phyloP scores from a whole-genome alignment of 1,140 invertebrate species.

The Steinernema feltiae region DNA sequence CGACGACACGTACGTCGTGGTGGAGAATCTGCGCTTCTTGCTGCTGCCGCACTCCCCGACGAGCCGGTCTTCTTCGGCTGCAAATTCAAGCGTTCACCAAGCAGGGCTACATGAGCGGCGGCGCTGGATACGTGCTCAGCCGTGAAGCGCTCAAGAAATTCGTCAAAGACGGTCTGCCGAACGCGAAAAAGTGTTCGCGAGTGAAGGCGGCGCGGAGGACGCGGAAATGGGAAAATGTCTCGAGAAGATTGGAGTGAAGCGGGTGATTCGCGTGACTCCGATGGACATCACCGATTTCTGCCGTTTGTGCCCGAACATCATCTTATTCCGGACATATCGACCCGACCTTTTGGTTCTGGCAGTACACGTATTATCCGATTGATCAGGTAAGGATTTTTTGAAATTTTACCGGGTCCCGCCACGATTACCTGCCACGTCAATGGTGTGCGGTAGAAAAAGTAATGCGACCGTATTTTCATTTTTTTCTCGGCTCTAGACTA shows the following conservation, averaged over 20 bases:
- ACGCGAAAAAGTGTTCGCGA: conserved; percentile 67
- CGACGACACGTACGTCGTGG: conserved; percentile 48
- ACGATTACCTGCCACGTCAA: no score
- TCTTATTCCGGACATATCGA: background rate
- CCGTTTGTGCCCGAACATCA: background rate
- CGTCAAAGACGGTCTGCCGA: conserved; percentile 59
- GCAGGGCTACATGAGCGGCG: conserved; percentile 81
- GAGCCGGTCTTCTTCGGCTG: conserved; percentile 48
- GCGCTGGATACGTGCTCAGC: conserved; percentile 59
- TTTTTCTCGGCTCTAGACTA: no score
- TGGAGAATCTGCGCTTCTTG: conserved; percentile 23
- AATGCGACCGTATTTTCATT: no score
- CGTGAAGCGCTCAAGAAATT: conserved; percentile 57
- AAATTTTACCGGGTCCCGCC: no score
- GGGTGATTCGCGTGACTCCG: conserved; percentile 73
- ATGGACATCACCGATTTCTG: conserved; percentile 67
- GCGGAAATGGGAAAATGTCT: conserved; percentile 85
- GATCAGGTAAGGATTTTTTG: conserved; percentile 5
- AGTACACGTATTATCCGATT: conserved; percentile 35
- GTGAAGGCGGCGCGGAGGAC: conserved; percentile 76
- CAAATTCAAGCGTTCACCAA: conserved; percentile 7
- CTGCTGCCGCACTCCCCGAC: conserved; percentile 24
- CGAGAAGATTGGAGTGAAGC: conserved; percentile 74
- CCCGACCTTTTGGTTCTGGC: conserved; percentile 17
- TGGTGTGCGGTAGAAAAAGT: no score